A percentile compares a stretch with the other conserved stretches of the same genome.
These are phyloP conservation scores for Hyla sarda DNA, from an alignment of 2,113 vertebrate genomes.

Conservation along the genomic window DNA sequence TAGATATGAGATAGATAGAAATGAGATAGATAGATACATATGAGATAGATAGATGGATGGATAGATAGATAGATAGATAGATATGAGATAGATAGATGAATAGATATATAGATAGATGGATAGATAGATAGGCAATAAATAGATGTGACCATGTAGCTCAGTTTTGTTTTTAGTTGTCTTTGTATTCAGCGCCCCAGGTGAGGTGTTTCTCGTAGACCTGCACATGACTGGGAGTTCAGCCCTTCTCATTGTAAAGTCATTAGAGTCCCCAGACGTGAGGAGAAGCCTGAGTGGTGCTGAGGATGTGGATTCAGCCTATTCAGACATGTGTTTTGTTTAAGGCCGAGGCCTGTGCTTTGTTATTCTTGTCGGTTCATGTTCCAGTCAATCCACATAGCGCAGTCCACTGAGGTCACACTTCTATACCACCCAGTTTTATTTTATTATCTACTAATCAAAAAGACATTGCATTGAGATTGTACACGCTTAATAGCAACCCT, in stretches of 20 bases:
- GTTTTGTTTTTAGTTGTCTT: not conserved
- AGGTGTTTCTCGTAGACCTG: not conserved
- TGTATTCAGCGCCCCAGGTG: not conserved
- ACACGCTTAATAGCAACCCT: no score
- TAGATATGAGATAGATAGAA: no score
- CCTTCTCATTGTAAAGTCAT: conserved; percentile 31
- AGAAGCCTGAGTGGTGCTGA: not conserved
- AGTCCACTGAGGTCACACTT: not conserved
- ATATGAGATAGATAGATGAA: no score
- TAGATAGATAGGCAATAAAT: not conserved
- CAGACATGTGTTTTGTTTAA: conserved; percentile 43
- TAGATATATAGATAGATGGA: not conserved
- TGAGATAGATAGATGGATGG: no score
- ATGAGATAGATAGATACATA: no score
- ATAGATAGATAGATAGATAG: no score
- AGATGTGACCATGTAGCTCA: no score
- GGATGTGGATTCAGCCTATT: conserved; percentile 47
- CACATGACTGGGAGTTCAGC: not conserved
- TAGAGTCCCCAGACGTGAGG: conserved; percentile 6
- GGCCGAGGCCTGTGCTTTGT: conserved; percentile 23
- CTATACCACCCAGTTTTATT: not conserved
- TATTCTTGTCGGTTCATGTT: conserved; percentile 45
- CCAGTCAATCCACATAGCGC: conserved; percentile 49
- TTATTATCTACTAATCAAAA: not conserved
- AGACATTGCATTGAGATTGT: not conserved